These are phyloP conservation scores for Latrodectus hesperus DNA, from an alignment of 2,888 invertebrate species.

Conservation along the genomic window DNA sequence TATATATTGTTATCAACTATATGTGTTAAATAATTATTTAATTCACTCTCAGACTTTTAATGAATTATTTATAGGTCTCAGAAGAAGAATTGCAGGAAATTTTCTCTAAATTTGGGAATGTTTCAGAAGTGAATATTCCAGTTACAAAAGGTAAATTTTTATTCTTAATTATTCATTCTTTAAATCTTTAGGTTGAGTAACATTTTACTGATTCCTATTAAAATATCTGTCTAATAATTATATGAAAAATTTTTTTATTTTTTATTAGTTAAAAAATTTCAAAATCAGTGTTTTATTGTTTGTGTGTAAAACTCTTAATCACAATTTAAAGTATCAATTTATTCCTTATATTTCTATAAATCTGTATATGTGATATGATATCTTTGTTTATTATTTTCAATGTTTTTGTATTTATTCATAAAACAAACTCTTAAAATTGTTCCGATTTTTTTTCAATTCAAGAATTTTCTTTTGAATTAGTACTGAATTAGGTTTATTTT, in stretches of 20 bases:
- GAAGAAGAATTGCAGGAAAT: conserved; percentile 47
- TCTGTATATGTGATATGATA: no score
- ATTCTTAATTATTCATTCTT: neutral
- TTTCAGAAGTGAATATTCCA: conserved; percentile 58
- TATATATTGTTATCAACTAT: neutral
- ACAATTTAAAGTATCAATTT: neutral
- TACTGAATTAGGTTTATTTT: no score
- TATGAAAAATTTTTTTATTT: neutral
- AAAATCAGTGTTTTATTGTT: neutral
- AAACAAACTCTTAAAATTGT: no score
- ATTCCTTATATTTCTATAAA: no score
- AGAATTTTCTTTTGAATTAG: no score
- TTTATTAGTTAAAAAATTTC: neutral
- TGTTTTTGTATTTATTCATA: no score
- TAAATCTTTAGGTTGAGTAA: neutral
- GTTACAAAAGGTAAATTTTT: conserved; percentile 38
- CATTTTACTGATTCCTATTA: neutral
- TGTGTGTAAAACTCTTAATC: neutral
- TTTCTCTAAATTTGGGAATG: conserved; percentile 61
- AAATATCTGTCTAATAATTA: neutral
- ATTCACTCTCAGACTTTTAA: neutral
- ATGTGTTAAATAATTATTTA: neutral
- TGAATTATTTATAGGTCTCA: conserved; percentile 34
- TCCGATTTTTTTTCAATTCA: no score
- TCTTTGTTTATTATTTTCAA: no score